phyloP scores from a whole-genome alignment of 2,888 invertebrate species.

The Athripsodes cinereus region DNA sequence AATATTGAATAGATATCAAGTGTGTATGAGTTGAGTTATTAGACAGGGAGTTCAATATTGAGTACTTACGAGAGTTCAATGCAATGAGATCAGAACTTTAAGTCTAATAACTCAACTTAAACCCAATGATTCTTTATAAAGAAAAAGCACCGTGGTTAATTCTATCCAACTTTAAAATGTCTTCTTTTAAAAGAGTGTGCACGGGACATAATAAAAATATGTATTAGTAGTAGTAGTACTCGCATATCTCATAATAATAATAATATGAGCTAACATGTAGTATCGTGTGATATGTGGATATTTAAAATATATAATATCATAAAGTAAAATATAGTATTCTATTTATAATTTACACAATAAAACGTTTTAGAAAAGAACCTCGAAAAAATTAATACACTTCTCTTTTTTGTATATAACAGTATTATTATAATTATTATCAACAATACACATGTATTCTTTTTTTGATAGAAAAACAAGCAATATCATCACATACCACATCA shows the following conservation, averaged over 20 bases:
- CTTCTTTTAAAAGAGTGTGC: neutral
- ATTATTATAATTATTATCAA: too few species aligned
- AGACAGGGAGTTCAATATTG: slow-evolving; percentile 13
- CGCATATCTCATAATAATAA: too few species aligned
- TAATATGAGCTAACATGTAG: slow-evolving; percentile 5
- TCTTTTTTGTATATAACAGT: too few species aligned
- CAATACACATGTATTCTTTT: too few species aligned
- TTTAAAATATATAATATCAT: slow-evolving; percentile 12
- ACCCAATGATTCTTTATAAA: neutral
- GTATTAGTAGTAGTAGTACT: too few species aligned
- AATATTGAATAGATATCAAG: neutral
- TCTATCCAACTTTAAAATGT: too few species aligned
- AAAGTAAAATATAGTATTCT: slow-evolving; percentile 16
- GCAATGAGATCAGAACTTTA: slow-evolving; percentile 16
- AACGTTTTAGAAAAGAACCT: too few species aligned
- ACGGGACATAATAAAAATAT: slow-evolving; percentile 4
- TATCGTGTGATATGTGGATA: slow-evolving; percentile 25
- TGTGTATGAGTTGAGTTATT: neutral
- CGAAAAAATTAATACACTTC: too few species aligned
- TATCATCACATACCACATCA: slow-evolving; percentile 14
- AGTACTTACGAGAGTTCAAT: slow-evolving; percentile 4
- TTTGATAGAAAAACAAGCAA: too few species aligned
- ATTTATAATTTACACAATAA: slow-evolving; percentile 3
- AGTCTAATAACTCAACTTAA: neutral
- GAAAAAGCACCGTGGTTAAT: slow-evolving; percentile 2